Conservation (phyloP, 2,797 vertebrate genomes). For the Coracias cyanogaster region DNA sequence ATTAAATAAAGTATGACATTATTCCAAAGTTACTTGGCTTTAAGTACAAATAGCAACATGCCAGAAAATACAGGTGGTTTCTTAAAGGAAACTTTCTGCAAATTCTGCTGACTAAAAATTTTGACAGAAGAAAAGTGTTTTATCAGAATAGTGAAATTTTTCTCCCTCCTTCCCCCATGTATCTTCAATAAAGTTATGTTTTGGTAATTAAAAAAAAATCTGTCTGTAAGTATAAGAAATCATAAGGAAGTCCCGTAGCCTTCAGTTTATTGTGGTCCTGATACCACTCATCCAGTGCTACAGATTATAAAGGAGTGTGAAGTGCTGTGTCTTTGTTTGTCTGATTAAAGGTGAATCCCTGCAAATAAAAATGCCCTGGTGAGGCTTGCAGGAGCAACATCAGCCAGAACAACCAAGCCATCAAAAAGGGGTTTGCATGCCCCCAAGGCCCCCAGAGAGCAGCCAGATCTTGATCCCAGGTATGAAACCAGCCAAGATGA, state of each 20-base stretch:
- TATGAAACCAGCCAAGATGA: not conserved
- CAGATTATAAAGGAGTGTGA: not conserved
- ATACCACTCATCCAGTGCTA: not conserved
- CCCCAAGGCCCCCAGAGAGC: rapidly evolving
- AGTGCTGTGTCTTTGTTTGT: not conserved
- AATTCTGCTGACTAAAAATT: not conserved
- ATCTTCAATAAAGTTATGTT: not conserved
- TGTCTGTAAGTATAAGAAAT: not conserved
- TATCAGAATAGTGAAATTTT: not conserved
- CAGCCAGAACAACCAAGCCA: not conserved
- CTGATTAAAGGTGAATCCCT: not conserved
- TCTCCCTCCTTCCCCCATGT: not conserved
- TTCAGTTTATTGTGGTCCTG: not conserved
- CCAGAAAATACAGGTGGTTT: rapidly evolving
- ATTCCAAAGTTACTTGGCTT: not conserved
- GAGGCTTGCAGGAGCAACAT: not conserved
- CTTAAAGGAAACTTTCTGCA: not conserved
- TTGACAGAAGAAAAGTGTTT: not conserved
- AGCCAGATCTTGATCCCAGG: rapidly evolving
- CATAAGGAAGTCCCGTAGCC: not conserved
- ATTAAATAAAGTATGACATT: not conserved
- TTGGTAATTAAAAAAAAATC: not conserved
- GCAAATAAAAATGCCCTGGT: not conserved
- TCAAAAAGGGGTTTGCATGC: not conserved
- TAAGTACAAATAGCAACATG: not conserved